A percentile compares a stretch with the other conserved stretches of the same genome.
phyloP scores from a whole-genome alignment of 1,140 invertebrate species.

The Drosophila tropicalis region DNA sequence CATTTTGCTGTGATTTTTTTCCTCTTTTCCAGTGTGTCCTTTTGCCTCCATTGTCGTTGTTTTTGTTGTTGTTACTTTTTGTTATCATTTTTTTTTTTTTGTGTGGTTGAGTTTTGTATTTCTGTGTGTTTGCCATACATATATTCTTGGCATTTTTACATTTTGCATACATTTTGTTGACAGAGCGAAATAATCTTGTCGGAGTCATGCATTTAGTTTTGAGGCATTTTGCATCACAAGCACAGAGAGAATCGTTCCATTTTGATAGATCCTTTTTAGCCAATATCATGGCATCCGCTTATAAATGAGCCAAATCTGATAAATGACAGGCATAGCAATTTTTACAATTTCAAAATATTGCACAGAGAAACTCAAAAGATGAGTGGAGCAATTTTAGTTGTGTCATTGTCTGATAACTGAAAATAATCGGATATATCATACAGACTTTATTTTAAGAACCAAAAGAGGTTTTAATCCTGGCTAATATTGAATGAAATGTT shows the following conservation, averaged over 20 bases:
- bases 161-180: constrained; percentile 74
- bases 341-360: constrained; percentile 6
- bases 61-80: constrained; percentile 26
- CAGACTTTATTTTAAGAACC: no score
- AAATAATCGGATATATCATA: no score
- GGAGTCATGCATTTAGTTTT: constrained; percentile 53
- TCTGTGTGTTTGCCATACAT: constrained; percentile 41
- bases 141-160: constrained; percentile 61
- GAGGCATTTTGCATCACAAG: constrained; percentile 26
- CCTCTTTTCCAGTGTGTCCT: constrained; percentile 13
- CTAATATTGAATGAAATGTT: no score
- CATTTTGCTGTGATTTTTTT: constrained; percentile 65
- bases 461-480: no score
- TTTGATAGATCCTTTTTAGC: background rate
- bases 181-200: constrained; percentile 68
- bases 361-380: no score
- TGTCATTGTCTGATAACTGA: no score
- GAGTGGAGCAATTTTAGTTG: no score
- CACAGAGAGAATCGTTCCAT: background rate
- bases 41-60: constrained; percentile 3
- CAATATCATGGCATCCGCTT: background rate
- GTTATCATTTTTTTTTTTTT: constrained; percentile 26
- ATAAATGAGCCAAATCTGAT: background rate
- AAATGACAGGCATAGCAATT: background rate
- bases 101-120: constrained; percentile 40